Base-by-base conservation (phyloP, 2,888 invertebrate genomes). In the Plutella xylostella region DNA sequence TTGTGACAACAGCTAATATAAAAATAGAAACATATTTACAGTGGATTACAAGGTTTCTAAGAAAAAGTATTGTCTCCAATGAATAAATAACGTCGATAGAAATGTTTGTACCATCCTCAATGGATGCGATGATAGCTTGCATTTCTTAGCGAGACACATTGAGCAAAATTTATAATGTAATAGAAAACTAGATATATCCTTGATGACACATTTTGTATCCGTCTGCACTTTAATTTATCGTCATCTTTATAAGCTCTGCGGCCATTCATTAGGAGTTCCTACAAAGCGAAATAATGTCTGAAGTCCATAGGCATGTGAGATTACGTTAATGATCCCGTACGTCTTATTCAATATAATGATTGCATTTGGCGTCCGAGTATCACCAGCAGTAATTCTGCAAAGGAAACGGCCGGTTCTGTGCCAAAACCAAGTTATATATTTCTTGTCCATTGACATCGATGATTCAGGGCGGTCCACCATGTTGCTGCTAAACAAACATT, bases 21-120 rank as follows among this genome's bases (percentile, higher is more conserved):
- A 71, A 75, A 77, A 77, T 68, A 74, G 68, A 78, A 77, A 76
- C 74, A 74, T 64, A 71, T 74, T 79, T 83, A 80, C 72, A 82
- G 82, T 60, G 53, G 79, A 63, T 83, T 83, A 73, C 77, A 79
- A 78, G 65, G 68, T 70, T 69, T 67, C 45, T 38, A 34, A 38
- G 40, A 48, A 48, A 44, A 51, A 47, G 49, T 48, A 44, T 47
- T 45, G 30, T 45, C 28, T 40, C 22, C 9, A 40, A n/a, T 18
- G 22, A 31, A 17, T 34, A 33, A 40, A 45, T 40, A 39, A 40
- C 14, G n/a, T 15, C 38, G 30, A 44, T 44, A 31, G 20, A 11
- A 9, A 19, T 21, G n/a, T 20, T 37, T 30, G 20, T 31, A 28
- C 37, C n/a, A 20, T 14, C 31, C 17, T 4, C 15, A 17, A 34